These are phyloP conservation scores for Suillia variegata DNA, from an alignment of 2,888 invertebrate genomes.

Conservation along the genomic window DNA sequence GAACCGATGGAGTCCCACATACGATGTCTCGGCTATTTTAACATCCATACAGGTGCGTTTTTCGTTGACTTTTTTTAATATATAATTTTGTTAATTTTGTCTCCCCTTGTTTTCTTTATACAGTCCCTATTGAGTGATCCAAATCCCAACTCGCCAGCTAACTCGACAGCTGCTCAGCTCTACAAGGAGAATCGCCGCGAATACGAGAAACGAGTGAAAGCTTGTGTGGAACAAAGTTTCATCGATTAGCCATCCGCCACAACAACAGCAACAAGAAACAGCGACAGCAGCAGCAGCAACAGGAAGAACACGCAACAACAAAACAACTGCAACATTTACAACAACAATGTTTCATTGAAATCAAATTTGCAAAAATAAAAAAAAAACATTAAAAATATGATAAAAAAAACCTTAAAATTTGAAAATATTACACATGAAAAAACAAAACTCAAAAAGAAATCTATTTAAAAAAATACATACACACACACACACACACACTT, in stretches of 20 bases:
- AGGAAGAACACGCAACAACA: background rate
- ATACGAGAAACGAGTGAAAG: slow-evolving; percentile 99
- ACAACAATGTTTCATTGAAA: slow-evolving; percentile 25
- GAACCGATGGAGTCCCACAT: slow-evolving; percentile 99
- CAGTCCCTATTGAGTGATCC: slow-evolving; percentile 99
- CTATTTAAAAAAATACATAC: slow-evolving; percentile 7
- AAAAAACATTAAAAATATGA: slow-evolving; percentile 19
- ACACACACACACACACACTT: slow-evolving; percentile 6
- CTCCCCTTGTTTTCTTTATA: slow-evolving; percentile 22
- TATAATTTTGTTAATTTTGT: slow-evolving; percentile 2
- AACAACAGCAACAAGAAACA: slow-evolving; percentile 3
- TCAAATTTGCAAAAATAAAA: slow-evolving; percentile 18
- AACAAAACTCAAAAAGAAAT: slow-evolving; percentile 16
- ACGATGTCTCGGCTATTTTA: slow-evolving; percentile 99
- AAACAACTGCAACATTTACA: slow-evolving; percentile 8
- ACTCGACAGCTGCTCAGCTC: slow-evolving; percentile 98
- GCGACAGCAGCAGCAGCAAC: slow-evolving; percentile 8
- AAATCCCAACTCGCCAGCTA: slow-evolving; percentile 99
- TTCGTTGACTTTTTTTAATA: background rate
- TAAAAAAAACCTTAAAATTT: slow-evolving; percentile 10
- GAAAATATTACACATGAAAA: slow-evolving; percentile 10
- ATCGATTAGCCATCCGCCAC: slow-evolving; percentile 75
- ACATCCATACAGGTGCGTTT: slow-evolving; percentile 99
- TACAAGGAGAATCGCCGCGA: slow-evolving; percentile 99
- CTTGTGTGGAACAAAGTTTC: slow-evolving; percentile 99